A percentile compares a stretch with the other conserved stretches of the same genome.
Conservation (phyloP, 2,113 vertebrate genomes). For the Chauna torquata region DNA sequence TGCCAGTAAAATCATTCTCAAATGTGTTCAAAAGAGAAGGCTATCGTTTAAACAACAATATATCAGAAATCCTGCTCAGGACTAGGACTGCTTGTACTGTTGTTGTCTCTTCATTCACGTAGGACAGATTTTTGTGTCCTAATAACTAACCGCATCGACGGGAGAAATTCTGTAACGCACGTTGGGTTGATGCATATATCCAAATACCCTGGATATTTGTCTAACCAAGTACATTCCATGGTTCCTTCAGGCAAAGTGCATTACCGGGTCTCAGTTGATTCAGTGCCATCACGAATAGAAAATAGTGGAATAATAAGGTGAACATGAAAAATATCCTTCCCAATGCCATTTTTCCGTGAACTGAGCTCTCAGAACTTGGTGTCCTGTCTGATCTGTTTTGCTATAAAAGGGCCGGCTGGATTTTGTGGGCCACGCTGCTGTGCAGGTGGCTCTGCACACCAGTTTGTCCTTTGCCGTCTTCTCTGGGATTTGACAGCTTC, state of each 20-base stretch:
- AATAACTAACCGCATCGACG: fast-evolving
- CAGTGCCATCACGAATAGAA: neutral
- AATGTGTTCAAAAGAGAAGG: neutral
- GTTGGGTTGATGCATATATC: neutral
- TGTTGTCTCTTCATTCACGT: neutral
- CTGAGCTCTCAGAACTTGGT: neutral
- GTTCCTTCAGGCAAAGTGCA: neutral
- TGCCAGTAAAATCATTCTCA: neutral
- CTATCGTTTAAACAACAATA: neutral
- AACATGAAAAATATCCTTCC: neutral
- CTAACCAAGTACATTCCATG: neutral
- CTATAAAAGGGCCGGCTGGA: neutral
- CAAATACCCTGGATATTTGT: neutral
- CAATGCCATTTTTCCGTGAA: neutral
- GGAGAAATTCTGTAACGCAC: neutral
- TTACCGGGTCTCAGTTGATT: neutral
- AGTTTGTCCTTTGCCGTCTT: neutral
- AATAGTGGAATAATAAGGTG: neutral
- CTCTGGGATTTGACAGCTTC: neutral
- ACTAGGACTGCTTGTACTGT: neutral
- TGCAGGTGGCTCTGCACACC: neutral
- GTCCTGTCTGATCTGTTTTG: neutral
- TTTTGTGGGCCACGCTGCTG: neutral
- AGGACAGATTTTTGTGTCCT: neutral
- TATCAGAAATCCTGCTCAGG: neutral